Conservation (phyloP, 1,140 invertebrate species). For the Trichonephila inaurata region DNA sequence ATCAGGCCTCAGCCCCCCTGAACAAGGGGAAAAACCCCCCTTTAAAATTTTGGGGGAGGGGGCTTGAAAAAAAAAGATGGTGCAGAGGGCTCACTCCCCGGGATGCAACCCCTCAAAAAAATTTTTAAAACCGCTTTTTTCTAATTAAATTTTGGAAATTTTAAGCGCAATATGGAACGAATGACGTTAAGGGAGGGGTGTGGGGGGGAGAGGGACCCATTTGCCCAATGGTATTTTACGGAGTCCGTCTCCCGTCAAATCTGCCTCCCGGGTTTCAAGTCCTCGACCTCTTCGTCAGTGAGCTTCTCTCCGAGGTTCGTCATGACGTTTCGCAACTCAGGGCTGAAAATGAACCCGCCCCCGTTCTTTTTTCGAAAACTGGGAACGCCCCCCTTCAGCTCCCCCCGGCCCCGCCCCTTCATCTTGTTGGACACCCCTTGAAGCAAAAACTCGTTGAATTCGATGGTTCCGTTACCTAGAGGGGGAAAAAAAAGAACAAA, state of each 20-base stretch:
- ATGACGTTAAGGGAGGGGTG: too few relatives aligned
- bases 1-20: too few relatives aligned
- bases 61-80: too few relatives aligned
- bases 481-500: background rate
- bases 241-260: conserved; percentile 91
- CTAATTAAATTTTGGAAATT: too few relatives aligned
- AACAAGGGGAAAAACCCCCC: too few relatives aligned
- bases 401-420: conserved; percentile 82
- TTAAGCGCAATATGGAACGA: too few relatives aligned
- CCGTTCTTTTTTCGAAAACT: conserved; percentile 96
- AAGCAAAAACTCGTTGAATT: conserved; percentile 82
- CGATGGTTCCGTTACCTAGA: conserved; percentile 81
- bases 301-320: conserved; percentile 83
- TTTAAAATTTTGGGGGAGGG: too few relatives aligned
- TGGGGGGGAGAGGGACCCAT: background rate
- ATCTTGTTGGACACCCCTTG: conserved; percentile 83
- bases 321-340: conserved; percentile 80
- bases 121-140: too few relatives aligned
- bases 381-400: conserved; percentile 90
- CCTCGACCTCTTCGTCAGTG: conserved; percentile 82
- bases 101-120: too few relatives aligned
- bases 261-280: conserved; percentile 95
- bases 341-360: conserved; percentile 84
- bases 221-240: conserved; percentile 82
- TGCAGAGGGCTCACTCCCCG: too few relatives aligned